Base-by-base conservation (phyloP, 2,888 invertebrate genomes). In the Cabera pusaria region DNA sequence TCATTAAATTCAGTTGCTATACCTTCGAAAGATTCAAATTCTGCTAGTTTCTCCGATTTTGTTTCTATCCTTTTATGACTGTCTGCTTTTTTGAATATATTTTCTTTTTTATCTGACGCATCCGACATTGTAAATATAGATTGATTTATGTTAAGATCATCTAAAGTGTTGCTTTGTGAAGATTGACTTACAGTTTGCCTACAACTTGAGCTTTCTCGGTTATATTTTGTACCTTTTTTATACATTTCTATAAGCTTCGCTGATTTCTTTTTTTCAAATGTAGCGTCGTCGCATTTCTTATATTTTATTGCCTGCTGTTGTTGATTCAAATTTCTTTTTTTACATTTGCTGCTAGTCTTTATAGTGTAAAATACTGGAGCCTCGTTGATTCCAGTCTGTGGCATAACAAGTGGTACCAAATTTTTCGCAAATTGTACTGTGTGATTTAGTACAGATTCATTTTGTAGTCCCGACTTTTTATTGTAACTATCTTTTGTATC, bases 11-110 rank as follows among this genome's bases (percentile, higher is more conserved):
- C 79, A 1, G 72, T 71, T 1, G 82, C 81, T 9, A 85, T 44
- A 12, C 78, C 83, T 58, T 84, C 79, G 37, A 86, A 76, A 3
- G 83, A 81, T 45, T 81, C 78, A 0, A 84, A 82, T 27, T 74
- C 45, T 9, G 59, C 35, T 16, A 75, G 39, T 28, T 73, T 76
- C 38, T 54, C 56, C 7, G 51, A 56, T 21, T 41, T 16, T n/a
- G 17, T 40, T 17, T 6, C 22, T 29, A 52, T 61, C 36, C 49
- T 57, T 33, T 57, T 57, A 5, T 50, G 52, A 37, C 56, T 60
- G 14, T 58, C 59, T 10, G 56, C 56, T 29, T 59, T 65, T 46
- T 64, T 79, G 1, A 50, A 43, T 39, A 49, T 45, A 52, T 74
- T 81, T 23, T 45, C 43, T 39, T 19, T 32, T 17, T 65, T 71